Conservation (phyloP, 2,113 vertebrate species). For the Datnioides undecimradiatus region DNA sequence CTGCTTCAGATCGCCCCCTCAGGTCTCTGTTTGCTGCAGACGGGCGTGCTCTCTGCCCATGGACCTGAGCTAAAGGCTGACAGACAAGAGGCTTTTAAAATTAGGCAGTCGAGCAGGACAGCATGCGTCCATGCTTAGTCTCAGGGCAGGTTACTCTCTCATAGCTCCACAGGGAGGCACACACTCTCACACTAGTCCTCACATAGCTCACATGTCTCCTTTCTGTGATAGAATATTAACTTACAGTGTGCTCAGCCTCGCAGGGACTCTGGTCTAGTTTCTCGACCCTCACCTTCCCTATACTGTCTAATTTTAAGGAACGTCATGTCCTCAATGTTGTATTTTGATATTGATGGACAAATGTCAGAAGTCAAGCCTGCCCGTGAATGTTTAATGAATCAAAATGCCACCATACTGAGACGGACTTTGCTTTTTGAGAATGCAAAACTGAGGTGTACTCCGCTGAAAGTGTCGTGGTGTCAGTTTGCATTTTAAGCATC, state of each 20-base stretch:
- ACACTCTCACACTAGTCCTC: slow-evolving; percentile 42
- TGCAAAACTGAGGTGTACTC: neutral
- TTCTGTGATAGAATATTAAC: slow-evolving; percentile 56
- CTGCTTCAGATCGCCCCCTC: slow-evolving; percentile 51
- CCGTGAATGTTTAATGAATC: neutral
- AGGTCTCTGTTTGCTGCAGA: slow-evolving; percentile 61
- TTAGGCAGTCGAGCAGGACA: slow-evolving; percentile 48
- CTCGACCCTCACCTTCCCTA: neutral
- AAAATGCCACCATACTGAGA: neutral
- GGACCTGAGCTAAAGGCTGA: slow-evolving; percentile 41
- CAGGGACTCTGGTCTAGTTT: slow-evolving; percentile 29
- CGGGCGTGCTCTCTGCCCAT: slow-evolving; percentile 37
- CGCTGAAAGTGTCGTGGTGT: neutral
- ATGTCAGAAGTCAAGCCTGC: neutral
- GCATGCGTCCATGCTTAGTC: slow-evolving; percentile 31
- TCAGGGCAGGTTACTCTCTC: slow-evolving; percentile 53
- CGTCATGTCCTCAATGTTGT: neutral
- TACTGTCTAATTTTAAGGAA: slow-evolving; percentile 14
- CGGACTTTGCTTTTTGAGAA: neutral
- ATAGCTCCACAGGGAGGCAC: slow-evolving; percentile 58
- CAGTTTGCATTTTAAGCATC: slow-evolving; percentile 2
- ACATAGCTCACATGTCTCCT: slow-evolving; percentile 48
- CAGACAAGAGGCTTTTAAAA: slow-evolving; percentile 49
- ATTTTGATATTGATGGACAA: slow-evolving; percentile 18
- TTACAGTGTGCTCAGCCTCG: slow-evolving; percentile 22